These are phyloP conservation scores for Epinephelus moara DNA, from an alignment of 2,113 vertebrate species.

Conservation along the genomic window DNA sequence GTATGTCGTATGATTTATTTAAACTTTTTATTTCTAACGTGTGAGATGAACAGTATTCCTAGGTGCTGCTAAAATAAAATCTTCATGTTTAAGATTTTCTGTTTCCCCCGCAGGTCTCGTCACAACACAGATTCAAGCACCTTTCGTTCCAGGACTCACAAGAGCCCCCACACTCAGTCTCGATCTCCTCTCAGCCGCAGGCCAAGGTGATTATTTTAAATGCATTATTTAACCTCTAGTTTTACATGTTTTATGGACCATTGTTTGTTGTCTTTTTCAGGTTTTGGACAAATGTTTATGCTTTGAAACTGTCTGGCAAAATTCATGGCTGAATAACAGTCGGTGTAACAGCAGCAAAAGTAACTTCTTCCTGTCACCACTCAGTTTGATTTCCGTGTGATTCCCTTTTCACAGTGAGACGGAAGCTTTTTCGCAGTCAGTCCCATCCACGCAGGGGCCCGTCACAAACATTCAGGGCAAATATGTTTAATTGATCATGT, in stretches of 20 bases:
- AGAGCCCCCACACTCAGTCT: slow-evolving; percentile 88
- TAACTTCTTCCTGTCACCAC: slow-evolving; percentile 5
- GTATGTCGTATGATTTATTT: background rate
- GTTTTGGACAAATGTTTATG: slow-evolving; percentile 29
- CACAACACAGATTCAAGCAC: slow-evolving; percentile 89
- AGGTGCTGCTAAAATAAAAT: background rate
- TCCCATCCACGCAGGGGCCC: slow-evolving; percentile 2
- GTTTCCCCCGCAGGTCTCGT: slow-evolving; percentile 88
- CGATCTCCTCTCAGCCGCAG: slow-evolving; percentile 91
- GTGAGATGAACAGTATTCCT: background rate
- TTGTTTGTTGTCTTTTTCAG: slow-evolving; percentile 12
- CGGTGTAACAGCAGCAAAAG: background rate
- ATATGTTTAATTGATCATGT: slow-evolving; percentile 66
- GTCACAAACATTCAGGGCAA: slow-evolving; percentile 49
- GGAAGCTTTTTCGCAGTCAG: background rate
- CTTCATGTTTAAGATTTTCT: slow-evolving; percentile 9
- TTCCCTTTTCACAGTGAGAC: slow-evolving; percentile 25
- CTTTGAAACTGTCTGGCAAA: background rate
- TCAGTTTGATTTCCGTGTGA: slow-evolving; percentile 11
- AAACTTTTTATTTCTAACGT: background rate
- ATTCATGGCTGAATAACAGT: background rate
- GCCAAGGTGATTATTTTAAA: slow-evolving; percentile 88
- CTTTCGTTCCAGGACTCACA: slow-evolving; percentile 87
- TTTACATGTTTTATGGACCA: slow-evolving; percentile 43
- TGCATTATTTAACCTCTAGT: slow-evolving; percentile 40